Percentiles rank a stretch among this genome's conserved stretches.
phyloP scores from a whole-genome alignment of 2,113 vertebrate genomes.

The Halcyon senegalensis region DNA sequence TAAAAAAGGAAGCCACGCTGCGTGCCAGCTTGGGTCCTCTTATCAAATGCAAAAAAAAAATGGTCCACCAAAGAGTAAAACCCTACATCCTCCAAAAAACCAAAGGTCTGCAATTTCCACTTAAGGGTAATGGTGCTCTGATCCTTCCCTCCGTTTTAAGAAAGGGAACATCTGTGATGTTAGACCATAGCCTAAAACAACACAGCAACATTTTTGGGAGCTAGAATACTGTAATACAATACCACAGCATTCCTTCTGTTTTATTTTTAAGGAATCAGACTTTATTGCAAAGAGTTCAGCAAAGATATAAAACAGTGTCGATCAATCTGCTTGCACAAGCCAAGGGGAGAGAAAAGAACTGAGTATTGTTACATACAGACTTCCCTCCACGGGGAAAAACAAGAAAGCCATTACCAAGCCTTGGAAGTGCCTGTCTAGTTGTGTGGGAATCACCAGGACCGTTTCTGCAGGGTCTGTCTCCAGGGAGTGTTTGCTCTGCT shows the following conservation, averaged over 20 bases:
- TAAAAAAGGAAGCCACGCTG: background rate
- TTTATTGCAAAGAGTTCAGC: background rate
- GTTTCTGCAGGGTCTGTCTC: background rate
- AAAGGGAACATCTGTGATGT: background rate
- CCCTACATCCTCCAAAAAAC: background rate
- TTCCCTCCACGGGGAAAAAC: background rate
- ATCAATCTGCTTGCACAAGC: background rate
- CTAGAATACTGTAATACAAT: background rate
- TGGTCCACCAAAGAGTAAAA: background rate
- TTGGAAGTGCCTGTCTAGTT: background rate
- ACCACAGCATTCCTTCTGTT: slow-evolving; percentile 4
- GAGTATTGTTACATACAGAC: rapidly evolving
- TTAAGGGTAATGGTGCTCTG: background rate
- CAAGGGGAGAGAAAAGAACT: background rate
- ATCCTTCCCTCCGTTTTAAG: slow-evolving; percentile 7
- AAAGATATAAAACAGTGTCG: background rate
- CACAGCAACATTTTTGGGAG: slow-evolving; percentile 3
- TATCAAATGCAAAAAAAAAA: background rate
- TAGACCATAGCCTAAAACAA: slow-evolving; percentile 27
- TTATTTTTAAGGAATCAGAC: background rate
- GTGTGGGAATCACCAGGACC: background rate
- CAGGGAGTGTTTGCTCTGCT: background rate
- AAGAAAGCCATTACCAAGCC: background rate
- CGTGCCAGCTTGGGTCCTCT: background rate
- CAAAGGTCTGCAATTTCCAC: background rate